Evolutionary conservation across 2,113 vertebrate species (phyloP).

Genomic region (Delphinus delphis): DNA sequence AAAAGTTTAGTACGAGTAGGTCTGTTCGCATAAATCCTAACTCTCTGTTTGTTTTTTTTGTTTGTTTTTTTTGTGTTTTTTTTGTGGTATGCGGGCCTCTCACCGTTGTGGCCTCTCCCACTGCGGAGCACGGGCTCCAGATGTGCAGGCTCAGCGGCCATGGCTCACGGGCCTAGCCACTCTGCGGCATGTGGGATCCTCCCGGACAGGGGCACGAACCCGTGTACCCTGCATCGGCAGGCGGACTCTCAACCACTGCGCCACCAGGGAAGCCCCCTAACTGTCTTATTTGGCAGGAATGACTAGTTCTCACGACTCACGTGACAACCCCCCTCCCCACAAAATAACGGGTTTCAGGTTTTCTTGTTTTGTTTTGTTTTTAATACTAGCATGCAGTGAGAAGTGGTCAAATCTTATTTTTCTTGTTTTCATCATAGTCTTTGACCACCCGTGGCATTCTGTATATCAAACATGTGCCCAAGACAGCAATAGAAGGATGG

Average conservation of each 20-base stretch:
- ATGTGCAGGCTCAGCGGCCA: too few relatives aligned
- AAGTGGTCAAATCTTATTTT: neutral
- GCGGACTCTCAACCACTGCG: too few relatives aligned
- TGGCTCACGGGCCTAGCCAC: too few relatives aligned
- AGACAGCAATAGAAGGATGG: neutral
- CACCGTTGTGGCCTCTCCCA: too few relatives aligned
- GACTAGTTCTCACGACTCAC: slow-evolving; percentile 2
- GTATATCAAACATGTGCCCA: neutral
- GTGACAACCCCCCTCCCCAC: neutral
- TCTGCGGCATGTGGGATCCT: too few relatives aligned
- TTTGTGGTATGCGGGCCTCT: too few relatives aligned
- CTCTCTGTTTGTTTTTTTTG: neutral
- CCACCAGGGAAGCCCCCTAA: neutral
- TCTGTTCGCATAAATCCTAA: slow-evolving; percentile 48
- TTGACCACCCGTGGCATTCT: neutral
- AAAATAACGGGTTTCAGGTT: neutral
- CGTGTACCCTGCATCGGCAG: too few relatives aligned
- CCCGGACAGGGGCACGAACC: too few relatives aligned
- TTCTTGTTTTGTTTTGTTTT: neutral
- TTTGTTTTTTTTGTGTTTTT: too few relatives aligned
- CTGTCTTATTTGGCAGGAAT: slow-evolving; percentile 40
- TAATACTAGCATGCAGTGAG: neutral
- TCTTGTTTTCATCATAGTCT: neutral
- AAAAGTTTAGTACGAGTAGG: neutral
- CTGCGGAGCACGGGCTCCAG: too few relatives aligned